Base-by-base conservation (phyloP, 1,140 invertebrate species). In the Zaprionus davidi region DNA sequence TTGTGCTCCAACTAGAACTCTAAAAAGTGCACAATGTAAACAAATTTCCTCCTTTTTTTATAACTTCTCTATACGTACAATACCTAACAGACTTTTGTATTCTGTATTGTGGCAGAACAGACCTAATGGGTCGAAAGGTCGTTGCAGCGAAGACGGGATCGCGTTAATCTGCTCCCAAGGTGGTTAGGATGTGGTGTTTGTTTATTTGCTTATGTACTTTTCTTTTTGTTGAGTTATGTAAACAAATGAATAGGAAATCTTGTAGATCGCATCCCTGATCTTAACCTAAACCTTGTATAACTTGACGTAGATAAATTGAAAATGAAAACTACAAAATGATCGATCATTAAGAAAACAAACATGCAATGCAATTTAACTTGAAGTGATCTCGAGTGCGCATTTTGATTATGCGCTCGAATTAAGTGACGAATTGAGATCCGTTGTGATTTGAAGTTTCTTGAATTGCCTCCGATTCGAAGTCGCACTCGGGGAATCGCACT, bases 341-440 rank as follows among this genome's bases (percentile, higher is more conserved):
- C 7, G 41, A 46, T 46, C 41, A 46, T 46, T 46, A 46, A 9
- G n/a, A 2, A 17, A 46, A 46, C n/a, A 46, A 46, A 38, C 36
- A 38, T 38, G 36, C 36, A 38, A 38, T 38, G 36, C 36, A n/a
- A 17, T 46, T 17, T 7, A n/a, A 17, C 7, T 17, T 51, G 20
- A 12, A 51, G 20, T 13, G 46, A 51, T 51, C 46, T 22, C 20
- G n/a, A 51, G 46, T 51, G 46, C n/a, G 22, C 22, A 4, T 13
- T 51, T 51, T 51, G 46, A 51, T 51, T 51, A 51, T 51, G 20
- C 46, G 46, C 20, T 51, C 46, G 20, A 51, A 51, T 51, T 51
- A 24, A 51, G 46, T 2, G 13, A 3, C 20, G 20, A 26, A 26
- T 26, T 26, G 24, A 51, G 46, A 51, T 51, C 20, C 9, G 46